These are phyloP conservation scores for Macaria liturata DNA, from an alignment of 2,888 invertebrate species.

Conservation along the genomic window DNA sequence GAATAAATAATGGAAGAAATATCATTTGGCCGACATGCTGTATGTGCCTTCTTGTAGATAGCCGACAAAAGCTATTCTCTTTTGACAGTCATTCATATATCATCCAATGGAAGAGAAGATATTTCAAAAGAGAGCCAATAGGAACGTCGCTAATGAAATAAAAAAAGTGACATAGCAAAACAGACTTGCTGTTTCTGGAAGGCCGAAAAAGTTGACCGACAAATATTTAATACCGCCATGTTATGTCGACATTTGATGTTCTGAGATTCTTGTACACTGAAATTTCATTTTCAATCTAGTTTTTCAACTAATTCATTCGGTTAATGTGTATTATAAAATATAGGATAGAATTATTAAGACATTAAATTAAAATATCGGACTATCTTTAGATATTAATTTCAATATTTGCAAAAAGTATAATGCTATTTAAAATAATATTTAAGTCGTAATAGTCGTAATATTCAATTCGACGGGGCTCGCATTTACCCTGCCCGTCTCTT, in stretches of 20 bases:
- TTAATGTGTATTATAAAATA: too few species aligned
- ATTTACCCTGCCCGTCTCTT: too few species aligned
- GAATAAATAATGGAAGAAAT: slow-evolving; percentile 69
- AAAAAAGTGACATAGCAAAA: slow-evolving; percentile 45
- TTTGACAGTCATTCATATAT: slow-evolving; percentile 1
- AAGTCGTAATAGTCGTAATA: too few species aligned
- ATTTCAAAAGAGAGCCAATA: not conserved
- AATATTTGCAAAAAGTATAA: too few species aligned
- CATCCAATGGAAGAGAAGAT: slow-evolving; percentile 41
- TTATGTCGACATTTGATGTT: slow-evolving; percentile 44
- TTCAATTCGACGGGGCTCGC: too few species aligned
- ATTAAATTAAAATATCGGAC: too few species aligned
- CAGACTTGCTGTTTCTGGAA: slow-evolving; percentile 52
- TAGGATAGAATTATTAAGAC: too few species aligned
- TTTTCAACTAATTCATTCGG: too few species aligned
- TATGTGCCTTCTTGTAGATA: slow-evolving; percentile 53
- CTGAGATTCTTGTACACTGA: too few species aligned
- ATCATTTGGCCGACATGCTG: slow-evolving; percentile 65
- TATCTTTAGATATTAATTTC: too few species aligned
- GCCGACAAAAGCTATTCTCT: slow-evolving; percentile 65
- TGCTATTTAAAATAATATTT: too few species aligned
- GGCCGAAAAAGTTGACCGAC: slow-evolving; percentile 58
- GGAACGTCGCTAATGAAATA: not conserved
- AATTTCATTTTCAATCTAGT: too few species aligned
- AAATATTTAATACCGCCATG: slow-evolving; percentile 34